Percentiles rank a stretch among this genome's conserved stretches.
Conservation (phyloP, 2,797 vertebrate genomes). For the Margarornis squamiger region DNA sequence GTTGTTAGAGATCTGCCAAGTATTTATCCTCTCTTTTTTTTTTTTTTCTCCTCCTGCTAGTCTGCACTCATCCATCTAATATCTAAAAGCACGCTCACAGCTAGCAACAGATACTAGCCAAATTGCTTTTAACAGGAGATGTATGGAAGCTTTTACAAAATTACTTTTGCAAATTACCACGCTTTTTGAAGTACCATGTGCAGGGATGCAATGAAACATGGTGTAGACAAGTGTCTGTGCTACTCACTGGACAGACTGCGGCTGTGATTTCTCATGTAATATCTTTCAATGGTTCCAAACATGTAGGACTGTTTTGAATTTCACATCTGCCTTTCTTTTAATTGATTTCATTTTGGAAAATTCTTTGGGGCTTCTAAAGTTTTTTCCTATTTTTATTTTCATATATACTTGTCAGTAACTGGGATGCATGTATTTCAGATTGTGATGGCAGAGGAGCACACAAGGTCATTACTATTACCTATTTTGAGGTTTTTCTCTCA, state of each 20-base stretch:
- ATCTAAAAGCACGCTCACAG: conserved; percentile 43
- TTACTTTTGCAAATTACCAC: conserved; percentile 33
- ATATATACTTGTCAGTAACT: not conserved
- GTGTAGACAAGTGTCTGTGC: not conserved
- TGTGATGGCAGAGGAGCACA: not conserved
- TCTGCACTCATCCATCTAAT: conserved; percentile 54
- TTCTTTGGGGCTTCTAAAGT: not conserved
- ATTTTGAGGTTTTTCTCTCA: not conserved
- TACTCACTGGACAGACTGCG: not conserved
- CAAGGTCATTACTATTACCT: not conserved
- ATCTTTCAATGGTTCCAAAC: conserved; percentile 66
- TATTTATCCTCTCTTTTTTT: conserved; percentile 4
- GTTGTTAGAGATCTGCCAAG: conserved; percentile 50
- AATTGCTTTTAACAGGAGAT: conserved; percentile 42
- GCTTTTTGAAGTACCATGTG: conserved; percentile 33
- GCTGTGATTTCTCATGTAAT: conserved; percentile 67
- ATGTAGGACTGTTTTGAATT: conserved; percentile 78
- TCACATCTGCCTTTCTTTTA: conserved; percentile 76
- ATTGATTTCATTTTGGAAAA: conserved; percentile 73
- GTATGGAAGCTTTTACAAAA: conserved; percentile 51
- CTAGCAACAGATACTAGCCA: conserved; percentile 47
- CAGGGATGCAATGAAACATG: not conserved
- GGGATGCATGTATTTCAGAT: not conserved
- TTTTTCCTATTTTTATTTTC: conserved; percentile 12
- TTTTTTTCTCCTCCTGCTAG: not conserved